Evolutionary conservation across 2,888 invertebrate genomes (phyloP).

Genomic region (Phorcus lineatus): DNA sequence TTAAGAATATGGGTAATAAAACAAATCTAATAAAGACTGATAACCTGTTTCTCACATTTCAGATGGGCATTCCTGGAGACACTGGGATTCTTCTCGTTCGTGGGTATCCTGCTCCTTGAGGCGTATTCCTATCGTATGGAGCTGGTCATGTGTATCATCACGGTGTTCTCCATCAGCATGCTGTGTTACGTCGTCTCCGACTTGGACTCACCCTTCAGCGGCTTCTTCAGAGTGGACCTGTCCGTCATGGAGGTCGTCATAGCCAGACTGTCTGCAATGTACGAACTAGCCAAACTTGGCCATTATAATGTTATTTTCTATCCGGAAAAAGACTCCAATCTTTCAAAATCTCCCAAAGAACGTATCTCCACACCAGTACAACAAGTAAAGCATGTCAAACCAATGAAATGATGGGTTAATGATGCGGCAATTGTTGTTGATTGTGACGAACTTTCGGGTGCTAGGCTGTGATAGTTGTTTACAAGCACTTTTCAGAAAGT

Average conservation of each 20-base stretch:
- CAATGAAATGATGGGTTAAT: no score
- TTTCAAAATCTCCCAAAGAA: neutral
- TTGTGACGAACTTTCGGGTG: no score
- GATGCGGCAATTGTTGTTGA: no score
- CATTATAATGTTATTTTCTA: conserved; percentile 37
- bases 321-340: conserved; percentile 25
- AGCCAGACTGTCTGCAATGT: conserved; percentile 47
- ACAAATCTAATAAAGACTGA: no score
- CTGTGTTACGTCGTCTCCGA: conserved; percentile 65
- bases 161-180: conserved; percentile 68
- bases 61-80: conserved; percentile 69
- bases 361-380: no score
- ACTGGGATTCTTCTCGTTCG: conserved; percentile 65
- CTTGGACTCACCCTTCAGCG: conserved; percentile 61
- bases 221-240: conserved; percentile 66
- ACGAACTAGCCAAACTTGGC: conserved; percentile 42
- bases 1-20: no score
- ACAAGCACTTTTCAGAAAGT: no score
- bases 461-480: no score
- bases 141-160: conserved; percentile 65
- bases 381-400: no score
- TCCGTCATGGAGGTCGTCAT: conserved; percentile 56
- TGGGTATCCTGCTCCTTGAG: conserved; percentile 61
- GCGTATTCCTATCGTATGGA: conserved; percentile 62
- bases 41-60: neutral